These are phyloP conservation scores for Netelia fuscicornis DNA, from an alignment of 2,888 invertebrate genomes.

Conservation along the genomic window DNA sequence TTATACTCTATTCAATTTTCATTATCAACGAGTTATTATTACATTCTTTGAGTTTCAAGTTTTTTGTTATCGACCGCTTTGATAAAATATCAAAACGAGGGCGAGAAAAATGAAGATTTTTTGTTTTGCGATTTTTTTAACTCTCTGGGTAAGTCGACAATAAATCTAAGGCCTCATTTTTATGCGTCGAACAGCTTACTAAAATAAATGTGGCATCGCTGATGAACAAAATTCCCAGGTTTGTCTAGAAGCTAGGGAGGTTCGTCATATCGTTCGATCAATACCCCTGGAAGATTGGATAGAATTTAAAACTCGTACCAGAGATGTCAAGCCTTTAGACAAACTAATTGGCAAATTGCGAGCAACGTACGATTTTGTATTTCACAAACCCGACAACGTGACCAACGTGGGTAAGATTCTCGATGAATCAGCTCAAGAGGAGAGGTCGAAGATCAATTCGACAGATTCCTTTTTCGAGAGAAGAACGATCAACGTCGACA, in stretches of 20 bases:
- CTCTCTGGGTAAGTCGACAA: constrained; percentile 76
- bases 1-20: neutral
- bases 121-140: constrained; percentile 65
- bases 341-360: constrained; percentile 79
- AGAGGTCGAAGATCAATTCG: neutral
- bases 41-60: constrained; percentile 24
- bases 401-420: constrained; percentile 77
- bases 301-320: constrained; percentile 72
- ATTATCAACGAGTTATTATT: constrained; percentile 22
- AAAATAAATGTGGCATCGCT: neutral
- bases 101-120: constrained; percentile 69
- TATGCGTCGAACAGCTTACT: neutral
- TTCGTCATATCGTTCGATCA: constrained; percentile 78
- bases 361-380: constrained; percentile 79
- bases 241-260: constrained; percentile 73
- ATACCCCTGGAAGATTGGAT: constrained; percentile 76
- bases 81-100: constrained; percentile 20
- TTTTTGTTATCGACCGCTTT: neutral
- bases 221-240: constrained; percentile 70
- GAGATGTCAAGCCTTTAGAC: constrained; percentile 75
- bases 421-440: constrained; percentile 43
- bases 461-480: constrained; percentile 32
- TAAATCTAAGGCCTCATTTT: neutral
- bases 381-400: constrained; percentile 76
- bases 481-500: constrained; percentile 24